Base-by-base conservation (phyloP, 2,888 invertebrate genomes). In the Diarsia brunnea region DNA sequence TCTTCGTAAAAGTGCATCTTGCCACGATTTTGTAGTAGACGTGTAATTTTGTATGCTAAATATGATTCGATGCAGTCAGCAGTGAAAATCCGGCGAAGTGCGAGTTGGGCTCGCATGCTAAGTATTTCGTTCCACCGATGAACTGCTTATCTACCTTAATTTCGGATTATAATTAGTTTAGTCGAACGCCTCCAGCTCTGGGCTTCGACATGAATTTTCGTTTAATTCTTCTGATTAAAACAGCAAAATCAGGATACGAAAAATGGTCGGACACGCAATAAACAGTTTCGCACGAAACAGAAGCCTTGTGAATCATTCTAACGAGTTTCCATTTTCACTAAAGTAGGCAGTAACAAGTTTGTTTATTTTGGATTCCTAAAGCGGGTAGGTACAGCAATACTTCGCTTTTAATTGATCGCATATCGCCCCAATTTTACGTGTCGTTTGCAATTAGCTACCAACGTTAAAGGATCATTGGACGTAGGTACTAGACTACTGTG, bases 1-100 rank as follows among this genome's bases (percentile, higher is more conserved):
- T 89, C 82, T 82, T 66, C 16, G 71, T 75, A 80, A 82, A 83
- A 81, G 81, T 79, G 85, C 77, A 82, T 81, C 71, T 77, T 82
- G 74, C 71, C 74, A 67, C 69, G 63, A 72, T 78, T 76, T 69
- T 69, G 77, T 51, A 31, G 75, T 45, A 60, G 75, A 74, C 64
- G 49, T 81, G 66, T 38, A 61, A 75, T 81, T 65, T 49, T 49
- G 49, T 74, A 74, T 63, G 69, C 55, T 43, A 49, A 51, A 49
- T 45, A 49, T 31, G 55, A 27, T 79, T 79, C 31, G 19, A 47
- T 64, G 47, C 27, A 67, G 53, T 55, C 66, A 27, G 47, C 27
- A n/a, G 76, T 27, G n/a, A 43, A 58, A 43, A 43, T 45, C 27
- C 1, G 51, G 31, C 7, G 0, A 53, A 24, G 47, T 31, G 24